A percentile compares a stretch with the other conserved stretches of the same genome.
Conservation (phyloP, 1,140 invertebrate species). For the Lethrus apterus region DNA sequence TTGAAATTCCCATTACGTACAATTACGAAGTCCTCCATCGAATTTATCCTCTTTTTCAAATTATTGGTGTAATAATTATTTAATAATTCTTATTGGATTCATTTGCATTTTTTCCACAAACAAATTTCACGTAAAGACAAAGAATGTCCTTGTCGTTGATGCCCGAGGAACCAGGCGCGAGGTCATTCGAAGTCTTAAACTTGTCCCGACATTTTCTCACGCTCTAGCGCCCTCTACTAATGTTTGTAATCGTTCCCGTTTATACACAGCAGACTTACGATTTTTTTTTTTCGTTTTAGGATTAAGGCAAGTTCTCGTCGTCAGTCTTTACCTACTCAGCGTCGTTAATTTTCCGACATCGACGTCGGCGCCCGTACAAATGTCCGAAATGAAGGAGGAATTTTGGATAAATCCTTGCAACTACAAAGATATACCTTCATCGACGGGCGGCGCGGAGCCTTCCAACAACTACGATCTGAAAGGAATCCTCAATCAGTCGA, state of each 20-base stretch:
- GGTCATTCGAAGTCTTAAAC: constrained; percentile 17
- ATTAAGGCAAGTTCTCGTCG: constrained; percentile 30
- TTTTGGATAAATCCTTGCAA: constrained; percentile 51
- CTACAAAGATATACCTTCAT: constrained; percentile 33
- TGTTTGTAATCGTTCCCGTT: neutral
- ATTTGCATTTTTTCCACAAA: too few relatives aligned
- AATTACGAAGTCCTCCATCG: too few relatives aligned
- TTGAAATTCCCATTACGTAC: too few relatives aligned
- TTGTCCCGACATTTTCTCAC: constrained; percentile 20
- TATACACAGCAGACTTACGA: neutral
- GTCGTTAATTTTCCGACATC: constrained; percentile 26
- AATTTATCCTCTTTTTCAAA: too few relatives aligned
- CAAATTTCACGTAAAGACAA: neutral
- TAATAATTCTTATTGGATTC: too few relatives aligned
- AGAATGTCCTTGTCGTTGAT: constrained; percentile 14
- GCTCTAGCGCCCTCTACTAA: constrained; percentile 22
- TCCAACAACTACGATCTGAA: constrained; percentile 24
- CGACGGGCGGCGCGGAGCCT: constrained; percentile 31
- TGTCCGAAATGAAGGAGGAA: constrained; percentile 8
- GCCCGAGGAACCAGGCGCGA: constrained; percentile 11
- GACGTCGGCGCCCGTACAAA: constrained; percentile 18
- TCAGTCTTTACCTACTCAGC: constrained; percentile 28
- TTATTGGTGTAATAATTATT: too few relatives aligned
- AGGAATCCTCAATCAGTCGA: constrained; percentile 44
- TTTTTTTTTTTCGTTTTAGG: constrained; percentile 27